Evolutionary conservation across 1,140 invertebrate genomes (phyloP).

Genomic region (Drosophila orena): DNA sequence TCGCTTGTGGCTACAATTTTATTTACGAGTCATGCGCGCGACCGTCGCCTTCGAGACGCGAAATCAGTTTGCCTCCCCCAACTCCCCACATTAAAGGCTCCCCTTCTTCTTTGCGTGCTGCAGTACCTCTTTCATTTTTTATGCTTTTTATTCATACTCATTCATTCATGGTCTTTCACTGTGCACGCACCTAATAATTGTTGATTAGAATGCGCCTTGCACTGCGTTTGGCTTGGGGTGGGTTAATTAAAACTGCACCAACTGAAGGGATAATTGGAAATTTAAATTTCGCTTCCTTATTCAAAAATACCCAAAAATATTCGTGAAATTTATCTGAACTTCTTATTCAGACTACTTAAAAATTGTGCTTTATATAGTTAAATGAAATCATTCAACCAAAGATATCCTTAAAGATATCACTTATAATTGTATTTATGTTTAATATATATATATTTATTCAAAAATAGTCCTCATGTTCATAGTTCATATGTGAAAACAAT

Average conservation of each 20-base stretch:
- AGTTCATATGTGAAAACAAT: no score
- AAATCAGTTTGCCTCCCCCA: conserved; percentile 6
- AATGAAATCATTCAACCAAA: no score
- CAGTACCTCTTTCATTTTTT: conserved; percentile 26
- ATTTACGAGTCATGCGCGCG: conserved; percentile 81
- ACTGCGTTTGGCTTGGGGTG: conserved; percentile 14
- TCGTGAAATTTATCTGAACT: no score
- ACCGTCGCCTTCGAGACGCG: conserved; percentile 67
- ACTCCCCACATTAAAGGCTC: not conserved
- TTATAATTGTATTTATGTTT: no score
- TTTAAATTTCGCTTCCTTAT: not conserved
- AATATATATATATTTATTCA: no score
- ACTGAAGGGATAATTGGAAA: not conserved
- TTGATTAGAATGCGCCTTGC: conserved; percentile 55
- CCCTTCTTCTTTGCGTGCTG: conserved; percentile 54
- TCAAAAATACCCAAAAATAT: not conserved
- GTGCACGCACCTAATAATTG: conserved; percentile 77
- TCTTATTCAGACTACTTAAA: not conserved
- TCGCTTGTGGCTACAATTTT: conserved; percentile 78
- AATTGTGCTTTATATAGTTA: no score
- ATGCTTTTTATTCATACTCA: conserved; percentile 55
- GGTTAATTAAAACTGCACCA: conserved; percentile 64
- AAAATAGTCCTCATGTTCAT: no score
- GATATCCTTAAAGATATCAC: no score
- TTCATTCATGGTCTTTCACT: conserved; percentile 71